These are phyloP conservation scores for Labroides dimidiatus DNA, from an alignment of 2,797 vertebrate species.

Conservation along the genomic window DNA sequence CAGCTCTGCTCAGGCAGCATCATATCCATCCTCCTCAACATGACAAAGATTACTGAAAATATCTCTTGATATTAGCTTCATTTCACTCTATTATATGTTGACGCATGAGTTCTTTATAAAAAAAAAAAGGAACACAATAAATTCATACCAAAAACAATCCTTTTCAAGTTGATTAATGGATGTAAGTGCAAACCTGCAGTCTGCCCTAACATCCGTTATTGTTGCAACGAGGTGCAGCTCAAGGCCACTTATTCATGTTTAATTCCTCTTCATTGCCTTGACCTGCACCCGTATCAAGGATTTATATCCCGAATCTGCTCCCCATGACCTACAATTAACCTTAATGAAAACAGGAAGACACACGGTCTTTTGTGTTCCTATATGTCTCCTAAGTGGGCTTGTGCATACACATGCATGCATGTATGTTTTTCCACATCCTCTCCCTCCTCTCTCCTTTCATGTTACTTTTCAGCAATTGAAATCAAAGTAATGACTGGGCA, in stretches of 20 bases:
- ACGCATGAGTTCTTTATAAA: no score
- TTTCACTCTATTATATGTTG: not conserved
- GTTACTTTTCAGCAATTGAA: conserved; percentile 85
- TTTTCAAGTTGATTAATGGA: conserved; percentile 21
- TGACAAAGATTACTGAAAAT: not conserved
- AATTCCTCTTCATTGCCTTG: conserved; percentile 73
- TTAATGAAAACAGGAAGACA: conserved; percentile 75
- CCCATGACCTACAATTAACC: conserved; percentile 79
- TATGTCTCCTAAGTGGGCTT: conserved; percentile 31
- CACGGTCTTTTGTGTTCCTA: conserved; percentile 60
- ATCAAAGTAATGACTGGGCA: conserved; percentile 82
- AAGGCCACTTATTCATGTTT: conserved; percentile 73
- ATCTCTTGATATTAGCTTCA: not conserved
- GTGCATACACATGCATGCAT: conserved; percentile 39
- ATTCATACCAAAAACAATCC: not conserved
- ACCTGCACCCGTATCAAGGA: conserved; percentile 65
- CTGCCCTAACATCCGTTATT: conserved; percentile 46
- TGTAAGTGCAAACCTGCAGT: conserved; percentile 24
- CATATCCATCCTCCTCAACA: no score
- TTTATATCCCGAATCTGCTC: conserved; percentile 80
- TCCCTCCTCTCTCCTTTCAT: conserved; percentile 64
- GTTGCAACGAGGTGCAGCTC: conserved; percentile 50
- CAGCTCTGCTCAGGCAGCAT: no score
- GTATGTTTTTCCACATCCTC: conserved; percentile 65
- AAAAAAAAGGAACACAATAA: not conserved